Conservation (phyloP, 2,888 invertebrate genomes). For the Julus scandinavius region DNA sequence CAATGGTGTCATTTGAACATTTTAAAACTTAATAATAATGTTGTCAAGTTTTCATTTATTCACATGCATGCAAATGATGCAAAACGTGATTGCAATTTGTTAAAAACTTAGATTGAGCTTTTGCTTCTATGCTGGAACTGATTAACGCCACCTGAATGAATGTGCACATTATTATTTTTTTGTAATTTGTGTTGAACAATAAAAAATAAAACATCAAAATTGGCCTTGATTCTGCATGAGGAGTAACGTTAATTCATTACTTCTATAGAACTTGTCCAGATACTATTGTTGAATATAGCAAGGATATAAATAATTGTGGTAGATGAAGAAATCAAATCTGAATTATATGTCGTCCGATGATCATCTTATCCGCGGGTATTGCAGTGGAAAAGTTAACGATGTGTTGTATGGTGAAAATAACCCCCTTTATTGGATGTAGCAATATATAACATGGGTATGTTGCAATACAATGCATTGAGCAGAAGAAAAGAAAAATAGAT, state of each 20-base stretch:
- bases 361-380: not conserved
- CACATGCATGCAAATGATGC: not conserved
- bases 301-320: not conserved
- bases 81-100: slow-evolving; percentile 1
- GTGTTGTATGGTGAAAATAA: not conserved
- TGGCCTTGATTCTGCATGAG: not conserved
- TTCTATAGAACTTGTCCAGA: not conserved
- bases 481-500: not conserved
- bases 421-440: not conserved
- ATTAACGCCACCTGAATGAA: not conserved
- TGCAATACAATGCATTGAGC: not conserved
- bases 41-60: not conserved
- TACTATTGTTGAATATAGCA: not conserved
- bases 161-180: not conserved
- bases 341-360: not conserved
- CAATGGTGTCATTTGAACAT: not conserved
- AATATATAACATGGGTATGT: not conserved
- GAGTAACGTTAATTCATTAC: not conserved
- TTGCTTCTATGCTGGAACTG: slow-evolving; percentile 5
- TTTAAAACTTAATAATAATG: not conserved
- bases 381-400: not conserved
- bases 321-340: not conserved
- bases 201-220: not conserved
- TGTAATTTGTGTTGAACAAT: not conserved
- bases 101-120: not conserved